Evolutionary conservation across 1,140 invertebrate genomes (phyloP), one percentile per base, ranked within the genome.

Genomic region (Coenobita brevimanus): DNA sequence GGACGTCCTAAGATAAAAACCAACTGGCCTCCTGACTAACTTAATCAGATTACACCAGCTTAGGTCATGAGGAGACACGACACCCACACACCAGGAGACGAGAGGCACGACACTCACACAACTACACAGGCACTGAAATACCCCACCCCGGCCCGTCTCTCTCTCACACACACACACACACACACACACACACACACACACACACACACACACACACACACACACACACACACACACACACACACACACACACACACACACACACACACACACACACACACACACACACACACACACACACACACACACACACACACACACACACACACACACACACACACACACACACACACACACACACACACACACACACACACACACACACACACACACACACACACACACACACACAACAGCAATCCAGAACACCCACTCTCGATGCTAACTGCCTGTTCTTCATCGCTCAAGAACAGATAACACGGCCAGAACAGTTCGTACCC

Each of bases 101-200:
- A 41, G 30, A 13, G 43, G 33, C 4, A 8, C 24, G 33, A 76
- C 36, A 46, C 15, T 41, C 76, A 57, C 76, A 54, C 54, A 79
- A 24, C 41, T 62, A 82, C 17, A 69, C 80, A 71, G 21, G 46
- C 62, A 50, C 0, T 13, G 60, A 46, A n/a, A 82, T 17, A 71
- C 46, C 21, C 24, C 54, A 4, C 15, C 24, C 4, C 21, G 6
- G 0, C 1, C 8, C 3, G 3, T 41, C 60, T 67, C 21, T 46
- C 64, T 27, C 38, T 13, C 64, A 69, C 38, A 82, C 64, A 71
- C 38, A 67, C 79, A 50, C 62, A 82, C 80, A 69, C n/a, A 82
- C 80, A 82, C 60, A 82, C 38, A 69, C 50, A 69, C 36, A 38
- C 80, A 69, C 33, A 46, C 60, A 67, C 4, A 41, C 57, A 36